These are phyloP conservation scores for Clarias batrachus DNA, from an alignment of 2,113 vertebrate genomes.

Conservation along the genomic window DNA sequence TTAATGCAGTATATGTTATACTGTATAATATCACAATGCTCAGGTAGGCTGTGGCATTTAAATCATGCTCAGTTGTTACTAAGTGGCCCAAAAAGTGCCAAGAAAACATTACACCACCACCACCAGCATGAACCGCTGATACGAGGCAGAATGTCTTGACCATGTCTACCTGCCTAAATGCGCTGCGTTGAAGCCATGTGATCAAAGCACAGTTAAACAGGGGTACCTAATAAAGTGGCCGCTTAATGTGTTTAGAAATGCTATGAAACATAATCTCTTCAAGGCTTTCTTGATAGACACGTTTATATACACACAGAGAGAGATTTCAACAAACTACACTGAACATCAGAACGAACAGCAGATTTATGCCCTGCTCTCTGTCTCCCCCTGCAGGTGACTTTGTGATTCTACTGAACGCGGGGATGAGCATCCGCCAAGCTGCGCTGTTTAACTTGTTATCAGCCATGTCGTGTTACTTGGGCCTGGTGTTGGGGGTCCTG, in stretches of 20 bases:
- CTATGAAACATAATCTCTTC: background rate
- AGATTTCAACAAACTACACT: background rate
- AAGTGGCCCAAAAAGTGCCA: no score
- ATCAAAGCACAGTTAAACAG: no score
- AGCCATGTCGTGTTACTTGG: conserved; percentile 86
- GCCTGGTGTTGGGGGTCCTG: conserved; percentile 86
- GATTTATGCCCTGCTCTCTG: background rate
- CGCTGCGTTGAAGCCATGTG: no score
- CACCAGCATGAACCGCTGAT: no score
- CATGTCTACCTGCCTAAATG: no score
- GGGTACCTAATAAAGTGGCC: no score
- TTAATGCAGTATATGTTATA: background rate
- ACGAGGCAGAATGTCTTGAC: no score
- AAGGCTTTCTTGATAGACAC: background rate
- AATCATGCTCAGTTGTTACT: no score
- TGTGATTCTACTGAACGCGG: conserved; percentile 89
- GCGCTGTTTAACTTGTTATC: conserved; percentile 92
- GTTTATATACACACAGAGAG: background rate
- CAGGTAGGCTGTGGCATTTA: no score
- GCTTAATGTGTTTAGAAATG: background rate
- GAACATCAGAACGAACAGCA: background rate
- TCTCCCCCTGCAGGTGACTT: conserved; percentile 83
- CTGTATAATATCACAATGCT: background rate
- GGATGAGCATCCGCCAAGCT: conserved; percentile 89
- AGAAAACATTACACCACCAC: no score